A percentile compares a stretch with the other conserved stretches of the same genome.
Evolutionary conservation across 2,888 invertebrate species (phyloP).

Genomic region (Conomelus anceps): DNA sequence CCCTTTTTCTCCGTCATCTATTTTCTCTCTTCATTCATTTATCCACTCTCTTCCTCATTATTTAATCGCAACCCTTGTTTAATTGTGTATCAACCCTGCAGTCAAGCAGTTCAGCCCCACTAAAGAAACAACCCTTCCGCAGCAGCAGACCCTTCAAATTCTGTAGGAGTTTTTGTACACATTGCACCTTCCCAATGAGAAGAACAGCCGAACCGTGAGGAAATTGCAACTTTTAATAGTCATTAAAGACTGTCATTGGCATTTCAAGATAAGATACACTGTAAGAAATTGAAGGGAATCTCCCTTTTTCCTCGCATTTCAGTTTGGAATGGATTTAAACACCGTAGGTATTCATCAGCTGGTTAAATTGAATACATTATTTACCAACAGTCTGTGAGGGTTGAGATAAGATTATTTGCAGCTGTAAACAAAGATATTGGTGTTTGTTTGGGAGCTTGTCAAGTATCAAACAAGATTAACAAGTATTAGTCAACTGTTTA

Average conservation of each 20-base stretch:
- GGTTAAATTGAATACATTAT: background rate
- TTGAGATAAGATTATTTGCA: background rate
- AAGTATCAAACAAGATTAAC: too few relatives aligned
- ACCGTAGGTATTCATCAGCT: background rate
- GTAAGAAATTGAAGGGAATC: background rate
- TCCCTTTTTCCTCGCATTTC: too few relatives aligned
- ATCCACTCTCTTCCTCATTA: background rate
- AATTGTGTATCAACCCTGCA: background rate
- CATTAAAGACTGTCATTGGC: background rate
- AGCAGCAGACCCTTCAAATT: background rate
- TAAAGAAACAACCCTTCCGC: background rate
- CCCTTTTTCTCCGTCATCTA: background rate
- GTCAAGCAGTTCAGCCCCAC: background rate
- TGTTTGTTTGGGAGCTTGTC: too few relatives aligned
- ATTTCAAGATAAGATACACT: background rate
- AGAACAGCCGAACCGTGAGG: background rate
- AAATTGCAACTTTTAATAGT: background rate
- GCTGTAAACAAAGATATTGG: background rate
- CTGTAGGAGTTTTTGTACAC: conserved; percentile 1
- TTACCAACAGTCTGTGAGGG: background rate
- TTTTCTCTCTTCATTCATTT: background rate
- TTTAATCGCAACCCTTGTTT: background rate
- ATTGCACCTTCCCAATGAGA: background rate
- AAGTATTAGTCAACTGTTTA: too few relatives aligned
- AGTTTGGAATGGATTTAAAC: too few relatives aligned